Base-by-base conservation (phyloP, 2,797 vertebrate species). In the Scolopax bukidnonensis region DNA sequence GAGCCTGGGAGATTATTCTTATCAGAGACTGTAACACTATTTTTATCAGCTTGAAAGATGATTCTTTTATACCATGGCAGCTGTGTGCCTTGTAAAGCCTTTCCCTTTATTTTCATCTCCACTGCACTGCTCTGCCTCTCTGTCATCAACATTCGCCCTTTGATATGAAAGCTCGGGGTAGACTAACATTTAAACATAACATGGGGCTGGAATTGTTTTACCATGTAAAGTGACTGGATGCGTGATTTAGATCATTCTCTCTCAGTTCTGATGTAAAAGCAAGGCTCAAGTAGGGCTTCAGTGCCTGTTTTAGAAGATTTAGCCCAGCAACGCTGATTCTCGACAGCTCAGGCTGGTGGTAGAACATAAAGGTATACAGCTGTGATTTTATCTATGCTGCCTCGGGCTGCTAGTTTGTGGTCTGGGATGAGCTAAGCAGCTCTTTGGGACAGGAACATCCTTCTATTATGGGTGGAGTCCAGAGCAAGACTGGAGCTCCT, bases 31-130 rank as follows among this genome's bases (percentile, higher is more conserved):
- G 84, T 89, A 96, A 90, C 87, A 84, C 90, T 83, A 69, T 89
- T 96, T 96, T 94, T 92, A 96, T 96, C 92, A 87, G 60, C 90
- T 74, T 95, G 93, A 95, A 94, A 96, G 81, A 92, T 89, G 60
- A 73, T 84, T 93, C 89, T 93, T 97, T 95, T 84, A 95, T 92
- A 68, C 70, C 54, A 51, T 65, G 61, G 87, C 79, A 84, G 69
- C 64, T 95, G 82, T 75, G 57, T 91, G 47, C 45, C 87, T 94
- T 73, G 83, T 61, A 80, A 81, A 65, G 24, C 76, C 47, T 90
- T 93, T 86, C 20, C 20, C 51, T 93, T 88, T 78, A 81, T 91
- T 93, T 93, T 69, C n/a, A 25, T 90, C 32, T 51, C 57, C 89
- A 56, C 38, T 77, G 61, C 18, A 78, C 61, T 89, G 87, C 65